Percentiles rank a stretch among this genome's conserved stretches.
Conservation (phyloP, 2,797 vertebrate genomes). For the Pyrocephalus nanus region DNA sequence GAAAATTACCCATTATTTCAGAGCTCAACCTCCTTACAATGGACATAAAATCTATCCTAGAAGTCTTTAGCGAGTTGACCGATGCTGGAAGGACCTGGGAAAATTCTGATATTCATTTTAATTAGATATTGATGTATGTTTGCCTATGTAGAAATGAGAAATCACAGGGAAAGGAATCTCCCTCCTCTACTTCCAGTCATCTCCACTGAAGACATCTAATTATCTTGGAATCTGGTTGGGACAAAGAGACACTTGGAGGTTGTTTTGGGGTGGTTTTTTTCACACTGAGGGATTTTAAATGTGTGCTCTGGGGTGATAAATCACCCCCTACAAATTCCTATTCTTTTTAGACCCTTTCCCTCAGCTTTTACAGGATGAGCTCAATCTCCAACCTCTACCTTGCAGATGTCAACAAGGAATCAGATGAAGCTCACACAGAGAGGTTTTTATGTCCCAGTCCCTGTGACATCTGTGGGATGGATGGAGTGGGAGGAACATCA, state of each 20-base stretch:
- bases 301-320: fast-evolving
- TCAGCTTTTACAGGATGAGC: not conserved
- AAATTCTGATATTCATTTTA: not conserved
- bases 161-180: not conserved
- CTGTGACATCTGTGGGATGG: not conserved
- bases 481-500: not conserved
- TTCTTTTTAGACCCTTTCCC: not conserved
- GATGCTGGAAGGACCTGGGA: not conserved
- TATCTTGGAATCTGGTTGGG: fast-evolving
- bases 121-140: not conserved
- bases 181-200: not conserved
- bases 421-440: not conserved
- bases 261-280: not conserved
- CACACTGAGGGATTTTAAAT: not conserved
- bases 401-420: not conserved
- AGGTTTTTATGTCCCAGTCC: not conserved
- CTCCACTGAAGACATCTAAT: not conserved
- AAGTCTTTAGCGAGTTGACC: not conserved
- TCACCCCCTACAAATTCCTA: not conserved
- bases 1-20: not conserved
- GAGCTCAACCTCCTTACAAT: not conserved
- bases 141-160: not conserved
- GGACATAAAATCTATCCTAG: not conserved
- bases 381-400: not conserved
- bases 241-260: not conserved